These are phyloP conservation scores for Guaruba guarouba DNA, from an alignment of 2,113 vertebrate species.

Conservation along the genomic window DNA sequence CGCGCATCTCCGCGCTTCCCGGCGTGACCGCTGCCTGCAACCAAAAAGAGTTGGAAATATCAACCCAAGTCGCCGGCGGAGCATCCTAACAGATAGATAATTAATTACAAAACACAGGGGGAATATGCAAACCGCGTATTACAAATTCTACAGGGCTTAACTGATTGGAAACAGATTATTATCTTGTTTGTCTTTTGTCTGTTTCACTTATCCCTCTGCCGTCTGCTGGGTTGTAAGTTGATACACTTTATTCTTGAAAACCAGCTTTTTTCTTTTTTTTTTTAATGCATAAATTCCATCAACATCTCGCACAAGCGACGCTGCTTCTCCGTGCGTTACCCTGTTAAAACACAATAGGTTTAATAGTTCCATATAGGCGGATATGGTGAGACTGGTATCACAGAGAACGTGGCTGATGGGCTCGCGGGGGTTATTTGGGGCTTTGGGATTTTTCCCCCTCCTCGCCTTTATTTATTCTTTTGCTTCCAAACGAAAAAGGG, in stretches of 20 bases:
- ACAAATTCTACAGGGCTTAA: conserved; percentile 80
- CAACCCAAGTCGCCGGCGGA: conserved; percentile 8
- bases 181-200: conserved; percentile 82
- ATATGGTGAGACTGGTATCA: conserved; percentile 42
- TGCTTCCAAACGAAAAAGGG: neutral
- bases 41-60: conserved; percentile 40
- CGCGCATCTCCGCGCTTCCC: neutral
- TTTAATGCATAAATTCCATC: conserved; percentile 67
- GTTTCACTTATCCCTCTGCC: conserved; percentile 75
- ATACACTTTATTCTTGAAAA: conserved; percentile 73
- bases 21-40: neutral
- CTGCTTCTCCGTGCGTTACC: conserved; percentile 56
- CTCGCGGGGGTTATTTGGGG: neutral
- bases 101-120: conserved; percentile 78
- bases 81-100: conserved; percentile 66
- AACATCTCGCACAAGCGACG: conserved; percentile 60
- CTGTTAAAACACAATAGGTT: conserved; percentile 76
- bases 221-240: conserved; percentile 74
- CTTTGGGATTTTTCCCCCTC: neutral
- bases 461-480: neutral
- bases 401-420: conserved; percentile 2
- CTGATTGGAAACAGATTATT: conserved; percentile 83
- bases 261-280: conserved; percentile 56
- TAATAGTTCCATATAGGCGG: conserved; percentile 68
- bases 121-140: conserved; percentile 74